These are phyloP conservation scores for Phrynocephalus vlangalii DNA, from an alignment of 2,797 vertebrate species.

Conservation along the genomic window DNA sequence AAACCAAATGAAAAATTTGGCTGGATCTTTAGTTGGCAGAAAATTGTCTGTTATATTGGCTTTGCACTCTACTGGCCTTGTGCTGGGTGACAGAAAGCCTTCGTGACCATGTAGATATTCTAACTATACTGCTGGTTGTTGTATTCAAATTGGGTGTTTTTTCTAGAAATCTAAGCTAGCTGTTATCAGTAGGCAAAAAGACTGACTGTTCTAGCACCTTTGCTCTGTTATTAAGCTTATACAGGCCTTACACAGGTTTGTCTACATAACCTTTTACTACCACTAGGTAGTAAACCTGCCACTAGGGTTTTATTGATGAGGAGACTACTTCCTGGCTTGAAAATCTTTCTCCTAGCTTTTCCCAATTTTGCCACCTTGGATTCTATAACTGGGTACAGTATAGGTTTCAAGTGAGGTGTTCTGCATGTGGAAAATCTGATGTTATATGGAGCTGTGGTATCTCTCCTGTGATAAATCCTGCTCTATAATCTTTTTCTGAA, in stretches of 20 bases:
- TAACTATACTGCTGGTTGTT: background rate
- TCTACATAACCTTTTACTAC: background rate
- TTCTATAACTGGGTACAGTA: background rate
- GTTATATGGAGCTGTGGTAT: background rate
- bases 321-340: background rate
- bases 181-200: background rate
- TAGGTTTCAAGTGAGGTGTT: background rate
- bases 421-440: background rate
- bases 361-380: too few relatives aligned
- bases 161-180: background rate
- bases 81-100: background rate
- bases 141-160: background rate
- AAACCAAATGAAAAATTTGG: background rate
- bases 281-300: background rate
- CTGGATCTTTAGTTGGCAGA: background rate
- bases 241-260: background rate
- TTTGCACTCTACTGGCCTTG: background rate
- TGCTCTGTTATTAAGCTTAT: background rate
- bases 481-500: background rate
- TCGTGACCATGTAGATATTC: background rate
- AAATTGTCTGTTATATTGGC: background rate
- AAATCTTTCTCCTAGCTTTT: background rate
- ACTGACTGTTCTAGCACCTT: background rate
- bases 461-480: background rate
- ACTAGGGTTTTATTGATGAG: background rate